Evolutionary conservation across 1,140 invertebrate species (phyloP).

Genomic region (Drosophila hydei): DNA sequence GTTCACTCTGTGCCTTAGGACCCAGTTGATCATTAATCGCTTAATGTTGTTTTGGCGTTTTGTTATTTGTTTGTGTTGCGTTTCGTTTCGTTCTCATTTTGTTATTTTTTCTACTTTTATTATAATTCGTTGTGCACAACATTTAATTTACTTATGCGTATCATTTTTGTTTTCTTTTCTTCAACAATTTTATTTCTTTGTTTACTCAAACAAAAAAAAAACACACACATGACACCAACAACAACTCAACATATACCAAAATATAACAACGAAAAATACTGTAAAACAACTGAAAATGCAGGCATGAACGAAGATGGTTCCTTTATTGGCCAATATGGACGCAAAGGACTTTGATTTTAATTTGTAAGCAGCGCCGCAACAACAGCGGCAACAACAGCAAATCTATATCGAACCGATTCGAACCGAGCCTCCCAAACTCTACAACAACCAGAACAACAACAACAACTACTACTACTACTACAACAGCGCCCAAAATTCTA

Average conservation of each 20-base stretch:
- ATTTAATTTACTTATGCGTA: constrained; percentile 54
- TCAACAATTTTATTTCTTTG: constrained; percentile 13
- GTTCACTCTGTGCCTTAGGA: too few species aligned
- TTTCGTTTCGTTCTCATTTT: constrained; percentile 16
- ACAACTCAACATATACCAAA: neutral
- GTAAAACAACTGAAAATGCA: constrained; percentile 73
- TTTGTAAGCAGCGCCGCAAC: constrained; percentile 55
- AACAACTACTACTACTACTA: constrained; percentile 24
- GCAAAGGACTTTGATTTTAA: constrained; percentile 86
- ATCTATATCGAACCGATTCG: constrained; percentile 22
- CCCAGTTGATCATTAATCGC: constrained; percentile 12
- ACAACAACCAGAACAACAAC: constrained; percentile 22
- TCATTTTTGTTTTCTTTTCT: constrained; percentile 59
- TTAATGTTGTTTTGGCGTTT: constrained; percentile 39
- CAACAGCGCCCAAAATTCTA: constrained; percentile 47
- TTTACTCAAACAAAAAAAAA: constrained; percentile 1
- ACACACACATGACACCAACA: neutral
- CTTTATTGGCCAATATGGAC: constrained; percentile 98
- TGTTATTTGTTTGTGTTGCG: constrained; percentile 35
- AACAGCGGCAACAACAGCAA: constrained; percentile 36
- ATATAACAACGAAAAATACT: constrained; percentile 4
- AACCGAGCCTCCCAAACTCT: constrained; percentile 18
- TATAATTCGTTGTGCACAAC: constrained; percentile 35
- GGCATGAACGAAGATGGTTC: constrained; percentile 99
- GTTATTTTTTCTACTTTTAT: constrained; percentile 6